Evolutionary conservation across 2,888 invertebrate species (phyloP).

Genomic region (Hypena proboscidalis): DNA sequence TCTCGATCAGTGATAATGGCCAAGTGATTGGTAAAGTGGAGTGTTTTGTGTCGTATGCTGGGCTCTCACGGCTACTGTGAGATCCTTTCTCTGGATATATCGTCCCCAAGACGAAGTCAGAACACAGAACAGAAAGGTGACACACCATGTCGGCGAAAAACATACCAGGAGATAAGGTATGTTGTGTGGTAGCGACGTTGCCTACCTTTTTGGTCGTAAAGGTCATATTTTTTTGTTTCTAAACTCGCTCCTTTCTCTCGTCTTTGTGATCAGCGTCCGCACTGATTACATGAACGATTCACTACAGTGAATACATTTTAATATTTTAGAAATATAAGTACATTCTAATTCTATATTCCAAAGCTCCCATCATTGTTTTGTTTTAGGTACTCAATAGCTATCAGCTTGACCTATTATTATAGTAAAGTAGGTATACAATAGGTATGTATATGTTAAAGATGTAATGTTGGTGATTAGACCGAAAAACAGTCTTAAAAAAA

Average conservation of each 20-base stretch:
- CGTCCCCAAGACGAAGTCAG: constrained; percentile 81
- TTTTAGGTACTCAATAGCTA: no score
- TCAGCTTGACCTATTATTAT: no score
- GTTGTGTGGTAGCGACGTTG: constrained; percentile 55
- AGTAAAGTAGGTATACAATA: no score
- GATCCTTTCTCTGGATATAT: constrained; percentile 83
- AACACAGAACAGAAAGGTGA: constrained; percentile 72
- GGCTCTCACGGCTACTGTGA: constrained; percentile 80
- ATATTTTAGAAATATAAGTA: no score
- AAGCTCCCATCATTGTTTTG: no score
- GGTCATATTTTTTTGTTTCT: constrained; percentile 75
- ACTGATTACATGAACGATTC: constrained; percentile 2
- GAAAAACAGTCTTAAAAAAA: no score
- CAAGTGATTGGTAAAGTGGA: constrained; percentile 82
- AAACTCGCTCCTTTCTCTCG: constrained; percentile 73
- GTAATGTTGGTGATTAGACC: no score
- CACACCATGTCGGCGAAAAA: constrained; percentile 91
- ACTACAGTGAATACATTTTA: not conserved
- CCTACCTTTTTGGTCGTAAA: constrained; percentile 53
- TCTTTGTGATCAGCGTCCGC: constrained; percentile 45
- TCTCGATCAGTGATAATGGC: constrained; percentile 81
- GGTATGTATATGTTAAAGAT: no score
- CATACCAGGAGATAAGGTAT: constrained; percentile 94
- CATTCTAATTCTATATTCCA: no score
- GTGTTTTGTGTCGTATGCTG: constrained; percentile 84